A percentile compares a stretch with the other conserved stretches of the same genome.
phyloP scores from a whole-genome alignment of 2,797 vertebrate genomes.

The Helarctos malayanus region DNA sequence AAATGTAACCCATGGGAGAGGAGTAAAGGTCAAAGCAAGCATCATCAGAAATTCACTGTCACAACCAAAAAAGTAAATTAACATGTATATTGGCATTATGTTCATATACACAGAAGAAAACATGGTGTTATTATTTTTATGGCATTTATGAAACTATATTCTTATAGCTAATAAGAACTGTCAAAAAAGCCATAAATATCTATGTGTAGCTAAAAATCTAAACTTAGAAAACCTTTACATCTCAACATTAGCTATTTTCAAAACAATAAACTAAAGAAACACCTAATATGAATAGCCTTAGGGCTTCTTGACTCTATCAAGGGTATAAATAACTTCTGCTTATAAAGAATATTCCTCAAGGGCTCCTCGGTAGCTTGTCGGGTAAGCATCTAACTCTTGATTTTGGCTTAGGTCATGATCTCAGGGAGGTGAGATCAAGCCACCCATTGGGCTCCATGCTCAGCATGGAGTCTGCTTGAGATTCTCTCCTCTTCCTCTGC shows the following conservation, averaged over 20 bases:
- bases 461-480: neutral
- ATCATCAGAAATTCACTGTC: conserved; percentile 52
- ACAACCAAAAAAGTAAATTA: conserved; percentile 57
- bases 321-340: conserved; percentile 35
- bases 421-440: neutral
- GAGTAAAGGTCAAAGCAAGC: neutral
- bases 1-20: conserved; percentile 8
- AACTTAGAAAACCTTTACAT: conserved; percentile 47
- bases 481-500: neutral
- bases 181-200: conserved; percentile 6
- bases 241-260: conserved; percentile 52
- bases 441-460: neutral
- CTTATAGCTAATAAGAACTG: neutral
- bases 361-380: neutral
- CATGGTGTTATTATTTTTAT: conserved; percentile 30
- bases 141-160: conserved; percentile 38
- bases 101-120: neutral
- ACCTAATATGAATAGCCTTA: conserved; percentile 31
- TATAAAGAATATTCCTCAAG: conserved; percentile 14
- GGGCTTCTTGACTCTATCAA: neutral
- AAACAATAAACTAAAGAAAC: conserved; percentile 57
- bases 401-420: neutral
- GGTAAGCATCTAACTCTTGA: neutral
- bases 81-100: neutral
- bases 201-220: conserved; percentile 26